Conservation (phyloP, 2,888 invertebrate species). For the Sympetrum striolatum region DNA sequence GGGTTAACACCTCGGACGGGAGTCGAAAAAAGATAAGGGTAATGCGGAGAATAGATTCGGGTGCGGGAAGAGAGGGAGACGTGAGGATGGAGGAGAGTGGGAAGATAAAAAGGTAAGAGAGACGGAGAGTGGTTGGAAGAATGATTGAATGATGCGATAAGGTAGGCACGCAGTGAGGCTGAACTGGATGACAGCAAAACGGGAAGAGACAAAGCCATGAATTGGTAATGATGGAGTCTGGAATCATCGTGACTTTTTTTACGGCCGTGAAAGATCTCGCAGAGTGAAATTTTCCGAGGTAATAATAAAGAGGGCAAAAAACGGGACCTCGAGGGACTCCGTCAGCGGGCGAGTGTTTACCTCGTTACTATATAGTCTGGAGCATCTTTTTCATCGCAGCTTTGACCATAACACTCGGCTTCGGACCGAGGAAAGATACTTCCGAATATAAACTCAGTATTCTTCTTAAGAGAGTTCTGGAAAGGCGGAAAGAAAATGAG, state of each 20-base stretch:
- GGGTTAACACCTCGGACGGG: neutral
- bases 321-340: neutral
- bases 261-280: neutral
- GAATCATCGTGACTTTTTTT: neutral
- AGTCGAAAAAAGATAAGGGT: neutral
- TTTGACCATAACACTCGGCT: neutral
- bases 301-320: neutral
- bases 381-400: neutral
- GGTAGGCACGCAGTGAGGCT: neutral
- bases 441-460: too few species aligned
- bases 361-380: neutral
- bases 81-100: too few species aligned
- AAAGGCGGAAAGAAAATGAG: too few species aligned
- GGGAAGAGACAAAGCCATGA: constrained; percentile 17
- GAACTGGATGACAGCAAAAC: constrained; percentile 17
- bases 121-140: neutral
- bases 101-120: neutral
- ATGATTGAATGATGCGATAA: constrained; percentile 22
- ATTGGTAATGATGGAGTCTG: neutral
- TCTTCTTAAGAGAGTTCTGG: too few species aligned
- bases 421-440: too few species aligned
- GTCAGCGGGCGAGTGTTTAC: neutral
- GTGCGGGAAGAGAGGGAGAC: neutral
- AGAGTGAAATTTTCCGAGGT: neutral
- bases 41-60: neutral